These are phyloP conservation scores for Halocaridina rubra DNA, from an alignment of 2,888 invertebrate species.

Conservation along the genomic window DNA sequence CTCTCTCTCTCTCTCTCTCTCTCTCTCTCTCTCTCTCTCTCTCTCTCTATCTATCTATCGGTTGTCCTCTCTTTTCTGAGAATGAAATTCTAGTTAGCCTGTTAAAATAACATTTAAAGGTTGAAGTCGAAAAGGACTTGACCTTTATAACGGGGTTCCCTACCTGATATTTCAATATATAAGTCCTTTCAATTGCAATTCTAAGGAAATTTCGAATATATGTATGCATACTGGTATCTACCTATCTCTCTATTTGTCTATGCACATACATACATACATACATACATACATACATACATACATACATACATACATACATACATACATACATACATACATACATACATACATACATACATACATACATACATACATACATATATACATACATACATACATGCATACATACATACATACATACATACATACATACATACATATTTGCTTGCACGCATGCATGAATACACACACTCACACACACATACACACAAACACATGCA, in stretches of 20 bases:
- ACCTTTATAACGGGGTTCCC: too few relatives aligned
- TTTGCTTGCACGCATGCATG: background rate
- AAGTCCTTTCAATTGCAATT: too few relatives aligned
- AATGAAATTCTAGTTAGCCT: too few relatives aligned
- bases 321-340: background rate
- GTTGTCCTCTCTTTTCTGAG: too few relatives aligned
- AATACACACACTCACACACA: background rate
- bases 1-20: too few relatives aligned
- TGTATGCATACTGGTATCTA: too few relatives aligned
- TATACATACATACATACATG: background rate
- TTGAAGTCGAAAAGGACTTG: too few relatives aligned
- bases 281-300: background rate
- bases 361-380: background rate
- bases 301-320: background rate
- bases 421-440: background rate
- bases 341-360: background rate
- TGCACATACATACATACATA: background rate
- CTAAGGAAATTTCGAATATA: too few relatives aligned
- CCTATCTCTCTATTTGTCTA: background rate
- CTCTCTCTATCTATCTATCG: too few relatives aligned
- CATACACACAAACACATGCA: background rate
- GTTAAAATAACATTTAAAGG: too few relatives aligned
- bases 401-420: background rate
- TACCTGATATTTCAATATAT: too few relatives aligned
- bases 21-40: too few relatives aligned